Conservation (phyloP, 2,797 vertebrate species). For the Ciconia nigra region DNA sequence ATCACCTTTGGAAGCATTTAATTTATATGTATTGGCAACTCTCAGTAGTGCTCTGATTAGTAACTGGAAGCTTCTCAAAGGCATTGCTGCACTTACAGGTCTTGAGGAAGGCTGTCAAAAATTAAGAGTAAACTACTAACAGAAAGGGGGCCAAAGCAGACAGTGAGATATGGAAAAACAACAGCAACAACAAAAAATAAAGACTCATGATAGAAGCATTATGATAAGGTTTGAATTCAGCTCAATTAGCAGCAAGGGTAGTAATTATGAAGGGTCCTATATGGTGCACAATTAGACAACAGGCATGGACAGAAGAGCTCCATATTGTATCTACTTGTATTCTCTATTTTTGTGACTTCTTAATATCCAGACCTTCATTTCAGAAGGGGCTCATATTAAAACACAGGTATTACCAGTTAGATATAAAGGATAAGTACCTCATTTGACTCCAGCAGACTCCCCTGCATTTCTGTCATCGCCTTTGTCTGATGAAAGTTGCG, state of each 20-base stretch:
- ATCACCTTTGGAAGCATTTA: not conserved
- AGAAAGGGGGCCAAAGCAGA: not conserved
- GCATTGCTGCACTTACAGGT: fast-evolving
- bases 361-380: not conserved
- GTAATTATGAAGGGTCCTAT: not conserved
- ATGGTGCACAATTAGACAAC: not conserved
- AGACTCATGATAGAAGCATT: not conserved
- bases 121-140: not conserved
- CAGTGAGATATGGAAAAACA: not conserved
- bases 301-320: constrained; percentile 52
- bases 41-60: fast-evolving
- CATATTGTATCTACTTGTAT: not conserved
- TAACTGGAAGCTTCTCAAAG: not conserved
- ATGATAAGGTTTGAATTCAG: not conserved
- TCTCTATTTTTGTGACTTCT: not conserved
- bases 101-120: not conserved
- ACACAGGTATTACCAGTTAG: not conserved
- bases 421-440: constrained; percentile 57
- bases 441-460: constrained; percentile 60
- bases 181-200: not conserved
- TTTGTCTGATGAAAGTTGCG: constrained; percentile 66
- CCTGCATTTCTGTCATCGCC: constrained; percentile 70
- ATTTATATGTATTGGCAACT: not conserved
- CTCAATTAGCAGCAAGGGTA: not conserved
- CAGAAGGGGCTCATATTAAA: not conserved